phyloP scores from a whole-genome alignment of 1,140 invertebrate genomes.

The Sitobion miscanthi region DNA sequence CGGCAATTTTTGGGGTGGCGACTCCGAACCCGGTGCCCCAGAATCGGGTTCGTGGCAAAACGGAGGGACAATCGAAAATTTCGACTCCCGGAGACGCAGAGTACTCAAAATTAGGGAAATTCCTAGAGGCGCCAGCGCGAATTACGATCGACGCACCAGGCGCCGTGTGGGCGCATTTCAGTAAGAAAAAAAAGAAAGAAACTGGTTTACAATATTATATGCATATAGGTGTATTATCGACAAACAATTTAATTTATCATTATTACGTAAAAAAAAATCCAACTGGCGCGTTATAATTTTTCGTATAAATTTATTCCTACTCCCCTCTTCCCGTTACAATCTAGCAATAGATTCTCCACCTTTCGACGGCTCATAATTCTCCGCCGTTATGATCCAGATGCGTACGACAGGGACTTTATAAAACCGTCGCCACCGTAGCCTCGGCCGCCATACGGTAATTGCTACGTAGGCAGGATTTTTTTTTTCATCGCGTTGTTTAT shows the following conservation, averaged over 20 bases:
- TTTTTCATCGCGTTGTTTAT: conserved; percentile 23
- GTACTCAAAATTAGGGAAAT: neutral
- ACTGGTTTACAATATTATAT: conserved; percentile 36
- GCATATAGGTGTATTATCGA: conserved; percentile 14
- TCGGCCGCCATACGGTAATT: conserved; percentile 24
- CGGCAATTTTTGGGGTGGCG: neutral
- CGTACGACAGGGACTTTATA: neutral
- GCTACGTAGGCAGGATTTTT: conserved; percentile 35
- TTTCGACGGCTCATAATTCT: neutral
- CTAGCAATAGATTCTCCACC: neutral
- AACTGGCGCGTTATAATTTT: neutral
- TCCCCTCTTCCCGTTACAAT: too few species aligned
- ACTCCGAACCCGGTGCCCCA: too few species aligned
- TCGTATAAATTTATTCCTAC: neutral
- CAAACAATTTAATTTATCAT: conserved; percentile 41
- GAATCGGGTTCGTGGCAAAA: neutral
- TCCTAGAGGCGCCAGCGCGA: neutral
- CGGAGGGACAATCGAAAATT: neutral
- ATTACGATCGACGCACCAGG: neutral
- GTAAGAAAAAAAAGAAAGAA: neutral
- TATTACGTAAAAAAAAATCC: neutral
- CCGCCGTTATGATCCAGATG: neutral
- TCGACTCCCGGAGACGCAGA: too few species aligned
- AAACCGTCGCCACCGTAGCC: neutral
- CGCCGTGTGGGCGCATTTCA: conserved; percentile 31